These are phyloP conservation scores for Taeniopygia guttata DNA, from an alignment of 2,797 vertebrate genomes.

Conservation along the genomic window DNA sequence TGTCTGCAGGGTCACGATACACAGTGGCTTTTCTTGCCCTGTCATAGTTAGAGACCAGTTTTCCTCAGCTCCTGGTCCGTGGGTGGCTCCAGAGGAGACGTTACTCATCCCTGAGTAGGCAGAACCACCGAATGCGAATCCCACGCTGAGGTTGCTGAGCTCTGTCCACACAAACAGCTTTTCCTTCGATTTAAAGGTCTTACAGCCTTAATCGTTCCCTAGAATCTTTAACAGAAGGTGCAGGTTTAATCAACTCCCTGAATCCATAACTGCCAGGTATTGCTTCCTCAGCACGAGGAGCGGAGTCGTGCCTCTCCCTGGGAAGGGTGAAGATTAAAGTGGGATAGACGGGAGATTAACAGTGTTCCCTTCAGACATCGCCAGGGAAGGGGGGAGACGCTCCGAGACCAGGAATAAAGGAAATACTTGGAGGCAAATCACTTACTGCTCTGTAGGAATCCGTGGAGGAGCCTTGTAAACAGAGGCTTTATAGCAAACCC, in stretches of 20 bases:
- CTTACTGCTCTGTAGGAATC: conserved; percentile 13
- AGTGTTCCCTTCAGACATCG: neutral
- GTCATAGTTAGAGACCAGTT: neutral
- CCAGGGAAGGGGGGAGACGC: neutral
- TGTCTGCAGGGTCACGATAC: neutral
- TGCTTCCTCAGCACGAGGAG: conserved; percentile 1
- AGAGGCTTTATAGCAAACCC: conserved; percentile 1
- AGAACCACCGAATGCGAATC: neutral
- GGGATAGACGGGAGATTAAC: neutral
- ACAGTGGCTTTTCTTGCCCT: neutral
- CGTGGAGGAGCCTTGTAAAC: conserved; percentile 45
- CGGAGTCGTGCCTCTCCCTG: neutral
- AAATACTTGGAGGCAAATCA: conserved; percentile 27
- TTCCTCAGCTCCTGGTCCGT: neutral
- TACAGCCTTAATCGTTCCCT: conserved; percentile 37
- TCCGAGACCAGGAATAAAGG: neutral
- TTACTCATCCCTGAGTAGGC: conserved; percentile 30
- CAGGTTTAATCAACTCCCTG: conserved; percentile 34
- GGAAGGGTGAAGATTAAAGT: conserved; percentile 36
- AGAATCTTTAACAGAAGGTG: conserved; percentile 43
- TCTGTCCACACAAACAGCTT: conserved; percentile 55
- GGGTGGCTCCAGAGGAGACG: conserved; percentile 45
- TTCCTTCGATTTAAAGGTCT: conserved; percentile 68
- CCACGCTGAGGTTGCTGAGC: conserved; percentile 38
- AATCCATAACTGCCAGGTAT: conserved; percentile 59